A percentile compares a stretch with the other conserved stretches of the same genome.
Evolutionary conservation across 2,797 vertebrate genomes (phyloP).

Genomic region (Geotria australis): DNA sequence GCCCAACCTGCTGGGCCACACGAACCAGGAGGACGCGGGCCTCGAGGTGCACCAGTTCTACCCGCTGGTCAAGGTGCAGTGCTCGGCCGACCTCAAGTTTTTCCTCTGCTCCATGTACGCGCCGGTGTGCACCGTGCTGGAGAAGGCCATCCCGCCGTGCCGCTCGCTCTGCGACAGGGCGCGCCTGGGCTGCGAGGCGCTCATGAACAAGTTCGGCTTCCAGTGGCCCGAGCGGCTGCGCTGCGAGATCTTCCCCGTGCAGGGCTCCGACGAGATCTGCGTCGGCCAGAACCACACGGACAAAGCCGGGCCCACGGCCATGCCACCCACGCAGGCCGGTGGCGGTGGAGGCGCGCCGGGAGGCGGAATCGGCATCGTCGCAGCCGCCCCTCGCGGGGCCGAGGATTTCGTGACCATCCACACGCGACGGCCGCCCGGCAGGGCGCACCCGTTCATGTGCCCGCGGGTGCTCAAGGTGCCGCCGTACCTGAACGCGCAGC

Average conservation of each 20-base stretch:
- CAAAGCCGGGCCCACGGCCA: slow-evolving; percentile 14
- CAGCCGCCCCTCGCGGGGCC: too few relatives aligned
- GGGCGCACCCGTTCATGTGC: slow-evolving; percentile 32
- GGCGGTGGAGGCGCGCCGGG: slow-evolving; percentile 5
- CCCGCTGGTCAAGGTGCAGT: slow-evolving; percentile 43
- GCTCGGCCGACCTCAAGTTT: slow-evolving; percentile 39
- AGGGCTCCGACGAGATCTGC: slow-evolving; percentile 39
- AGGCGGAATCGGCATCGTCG: background rate
- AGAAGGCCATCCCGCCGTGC: slow-evolving; percentile 46
- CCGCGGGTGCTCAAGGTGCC: slow-evolving; percentile 64
- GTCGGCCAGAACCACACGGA: slow-evolving; percentile 63
- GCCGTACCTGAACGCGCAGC: slow-evolving; percentile 56
- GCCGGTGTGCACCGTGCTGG: slow-evolving; percentile 58
- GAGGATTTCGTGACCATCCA: slow-evolving; percentile 21
- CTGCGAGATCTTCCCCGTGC: slow-evolving; percentile 37
- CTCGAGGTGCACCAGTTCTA: slow-evolving; percentile 61
- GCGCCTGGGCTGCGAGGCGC: slow-evolving; percentile 36
- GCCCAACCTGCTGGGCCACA: slow-evolving; percentile 51
- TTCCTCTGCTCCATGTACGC: slow-evolving; percentile 78
- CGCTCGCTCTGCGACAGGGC: slow-evolving; percentile 41
- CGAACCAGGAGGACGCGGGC: slow-evolving; percentile 44
- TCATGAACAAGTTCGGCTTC: slow-evolving; percentile 56
- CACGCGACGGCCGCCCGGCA: slow-evolving; percentile 4
- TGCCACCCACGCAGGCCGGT: slow-evolving; percentile 21
- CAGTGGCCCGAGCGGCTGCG: slow-evolving; percentile 41